Base-by-base conservation (phyloP, 2,113 vertebrate genomes). In the Pelmatolapia mariae region DNA sequence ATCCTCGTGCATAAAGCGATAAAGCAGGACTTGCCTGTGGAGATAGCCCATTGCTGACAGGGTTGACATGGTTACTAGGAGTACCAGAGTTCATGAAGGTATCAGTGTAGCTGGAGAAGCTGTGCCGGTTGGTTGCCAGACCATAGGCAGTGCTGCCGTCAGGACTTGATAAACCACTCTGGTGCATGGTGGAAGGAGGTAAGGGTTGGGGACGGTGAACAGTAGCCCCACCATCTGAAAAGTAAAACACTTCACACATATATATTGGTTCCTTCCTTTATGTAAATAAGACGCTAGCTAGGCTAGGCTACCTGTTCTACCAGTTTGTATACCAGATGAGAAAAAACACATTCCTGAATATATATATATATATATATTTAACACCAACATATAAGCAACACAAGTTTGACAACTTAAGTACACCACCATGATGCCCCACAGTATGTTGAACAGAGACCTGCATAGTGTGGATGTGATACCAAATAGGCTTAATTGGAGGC, bases 41-140 rank as follows among this genome's bases (percentile, higher is more conserved):
- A 82, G 98, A 98, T 84, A 99, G 98, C 82, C 98, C 98, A 3
- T 98, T 98, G 96, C 97, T 98, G 92, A 99, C 98, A 0, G 97
- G 97, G 91, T 98, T 98, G 97, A 98, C 98, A 94, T 99, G 98
- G 95, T 98, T 98, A 93, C 96, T 96, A 4, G 97, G 96, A 2
- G 97, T 97, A 1, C 97, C 89, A 0, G 97, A 96, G 86, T 97
- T 98, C 97, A 99, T 99, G 96, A 99, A 99, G 89, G 97, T 97
- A 95, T 99, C 98, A 0, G 98, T 97, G 95, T 99, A 99, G 96
- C 97, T 98, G 95, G 98, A 98, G 96, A 99, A 99, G 89, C 98
- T 79, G 80, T 99, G 98, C 13, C 98, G 97, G 61, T 96, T 96
- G 66, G 97, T 95, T 22, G 97, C 71, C 83, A 99, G 96, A 24